These are phyloP conservation scores for Noctua janthe DNA, from an alignment of 2,888 invertebrate species.

Conservation along the genomic window DNA sequence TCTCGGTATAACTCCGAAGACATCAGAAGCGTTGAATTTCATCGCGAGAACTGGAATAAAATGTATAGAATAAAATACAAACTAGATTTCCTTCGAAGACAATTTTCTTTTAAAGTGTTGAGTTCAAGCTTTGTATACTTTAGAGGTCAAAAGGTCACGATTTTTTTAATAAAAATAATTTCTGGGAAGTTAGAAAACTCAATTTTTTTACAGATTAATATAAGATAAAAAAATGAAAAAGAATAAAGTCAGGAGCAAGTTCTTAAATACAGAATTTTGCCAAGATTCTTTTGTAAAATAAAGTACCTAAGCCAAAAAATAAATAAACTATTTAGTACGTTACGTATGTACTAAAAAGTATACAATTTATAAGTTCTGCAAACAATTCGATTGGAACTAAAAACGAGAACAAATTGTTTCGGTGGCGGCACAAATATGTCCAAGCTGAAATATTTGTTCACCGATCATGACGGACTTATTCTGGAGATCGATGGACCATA, in stretches of 20 bases:
- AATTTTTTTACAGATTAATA: neutral
- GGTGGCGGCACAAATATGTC: conserved; percentile 67
- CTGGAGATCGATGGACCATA: conserved; percentile 27
- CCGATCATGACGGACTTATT: conserved; percentile 58
- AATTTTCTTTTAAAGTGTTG: conserved; percentile 32
- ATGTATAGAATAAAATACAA: conserved; percentile 24
- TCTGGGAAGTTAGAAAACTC: neutral
- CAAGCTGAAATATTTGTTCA: conserved; percentile 63
- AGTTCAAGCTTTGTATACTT: conserved; percentile 11
- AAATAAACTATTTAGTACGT: conserved; percentile 25
- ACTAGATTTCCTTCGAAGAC: conserved; percentile 24
- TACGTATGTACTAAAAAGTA: conserved; percentile 36
- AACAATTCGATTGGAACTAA: conserved; percentile 71
- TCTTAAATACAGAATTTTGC: neutral
- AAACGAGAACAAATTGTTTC: conserved; percentile 74
- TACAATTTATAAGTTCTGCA: conserved; percentile 69
- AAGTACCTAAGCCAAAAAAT: conserved; percentile 6
- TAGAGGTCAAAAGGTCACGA: conserved; percentile 18
- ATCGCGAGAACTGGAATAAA: conserved; percentile 22
- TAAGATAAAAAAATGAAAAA: neutral
- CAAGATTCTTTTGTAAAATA: neutral
- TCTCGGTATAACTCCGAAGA: conserved; percentile 11
- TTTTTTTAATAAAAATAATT: neutral
- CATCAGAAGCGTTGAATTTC: conserved; percentile 15
- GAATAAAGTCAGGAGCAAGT: neutral